These are phyloP conservation scores for Apomyelois bistriatella DNA, from an alignment of 2,888 invertebrate species.

Conservation along the genomic window DNA sequence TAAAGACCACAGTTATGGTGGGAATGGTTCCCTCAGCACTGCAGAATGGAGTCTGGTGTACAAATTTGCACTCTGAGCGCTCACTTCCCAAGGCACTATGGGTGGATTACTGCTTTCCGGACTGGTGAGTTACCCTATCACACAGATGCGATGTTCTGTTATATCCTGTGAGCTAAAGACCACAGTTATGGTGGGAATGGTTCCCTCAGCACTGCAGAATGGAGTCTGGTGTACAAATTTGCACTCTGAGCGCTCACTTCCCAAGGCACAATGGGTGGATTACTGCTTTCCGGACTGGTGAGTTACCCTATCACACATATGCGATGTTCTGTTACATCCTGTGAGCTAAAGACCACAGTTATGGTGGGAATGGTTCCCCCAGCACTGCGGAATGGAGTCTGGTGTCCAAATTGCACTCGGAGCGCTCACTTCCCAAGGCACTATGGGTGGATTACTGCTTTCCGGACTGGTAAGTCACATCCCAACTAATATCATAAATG, in stretches of 20 bases:
- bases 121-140: constrained; percentile 81
- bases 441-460: constrained; percentile 94
- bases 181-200: too few species aligned
- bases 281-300: constrained; percentile 94
- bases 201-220: constrained; percentile 78
- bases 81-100: constrained; percentile 97
- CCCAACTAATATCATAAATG: constrained; percentile 51
- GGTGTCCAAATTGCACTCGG: constrained; percentile 82
- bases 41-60: constrained; percentile 52
- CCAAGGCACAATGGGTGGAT: constrained; percentile 97
- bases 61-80: constrained; percentile 85
- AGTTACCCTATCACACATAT: constrained; percentile 38
- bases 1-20: too few species aligned
- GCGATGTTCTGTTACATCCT: too few species aligned
- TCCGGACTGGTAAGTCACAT: constrained; percentile 89
- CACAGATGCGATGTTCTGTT: constrained; percentile 35
- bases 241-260: constrained; percentile 93
- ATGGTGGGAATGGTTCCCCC: constrained; percentile 57
- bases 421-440: constrained; percentile 95
- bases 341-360: too few species aligned
- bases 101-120: constrained; percentile 95
- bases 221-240: constrained; percentile 44
- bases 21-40: constrained; percentile 78
- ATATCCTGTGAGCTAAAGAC: too few species aligned
- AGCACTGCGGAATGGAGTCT: constrained; percentile 77